A percentile compares a stretch with the other conserved stretches of the same genome.
These are phyloP conservation scores for Pseudachorutes palmiensis DNA, from an alignment of 1,140 invertebrate species.

Conservation along the genomic window DNA sequence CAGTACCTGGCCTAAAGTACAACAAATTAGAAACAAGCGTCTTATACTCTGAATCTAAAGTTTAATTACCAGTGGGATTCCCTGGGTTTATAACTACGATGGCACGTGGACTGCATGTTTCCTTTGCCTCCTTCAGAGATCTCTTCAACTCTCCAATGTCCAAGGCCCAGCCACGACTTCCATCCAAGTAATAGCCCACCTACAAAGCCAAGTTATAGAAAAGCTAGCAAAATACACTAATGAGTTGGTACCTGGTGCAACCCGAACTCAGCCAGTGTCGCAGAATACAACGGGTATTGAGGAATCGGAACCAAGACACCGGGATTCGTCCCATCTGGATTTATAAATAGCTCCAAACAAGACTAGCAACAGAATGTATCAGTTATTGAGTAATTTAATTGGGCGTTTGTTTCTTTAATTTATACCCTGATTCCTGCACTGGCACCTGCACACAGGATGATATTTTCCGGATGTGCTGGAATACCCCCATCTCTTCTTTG, in stretches of 20 bases:
- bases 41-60: background rate
- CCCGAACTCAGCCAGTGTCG: slow-evolving; percentile 81
- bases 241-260: slow-evolving; percentile 44
- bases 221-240: background rate
- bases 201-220: slow-evolving; percentile 34
- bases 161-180: slow-evolving; percentile 78
- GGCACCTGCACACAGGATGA: slow-evolving; percentile 64
- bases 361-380: slow-evolving; percentile 49
- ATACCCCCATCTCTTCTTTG: slow-evolving; percentile 69
- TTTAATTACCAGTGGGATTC: slow-evolving; percentile 77
- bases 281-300: slow-evolving; percentile 96
- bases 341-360: slow-evolving; percentile 59
- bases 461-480: slow-evolving; percentile 62
- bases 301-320: slow-evolving; percentile 96
- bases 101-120: slow-evolving; percentile 64
- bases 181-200: slow-evolving; percentile 87
- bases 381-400: too few relatives aligned
- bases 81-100: slow-evolving; percentile 97
- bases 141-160: slow-evolving; percentile 72
- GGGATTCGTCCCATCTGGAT: slow-evolving; percentile 43
- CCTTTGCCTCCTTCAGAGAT: slow-evolving; percentile 58
- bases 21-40: too few relatives aligned
- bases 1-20: slow-evolving; percentile 62
- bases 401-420: too few relatives aligned
- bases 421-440: slow-evolving; percentile 8